Conservation (phyloP, 2,888 invertebrate genomes). For the Thumatha senex region DNA sequence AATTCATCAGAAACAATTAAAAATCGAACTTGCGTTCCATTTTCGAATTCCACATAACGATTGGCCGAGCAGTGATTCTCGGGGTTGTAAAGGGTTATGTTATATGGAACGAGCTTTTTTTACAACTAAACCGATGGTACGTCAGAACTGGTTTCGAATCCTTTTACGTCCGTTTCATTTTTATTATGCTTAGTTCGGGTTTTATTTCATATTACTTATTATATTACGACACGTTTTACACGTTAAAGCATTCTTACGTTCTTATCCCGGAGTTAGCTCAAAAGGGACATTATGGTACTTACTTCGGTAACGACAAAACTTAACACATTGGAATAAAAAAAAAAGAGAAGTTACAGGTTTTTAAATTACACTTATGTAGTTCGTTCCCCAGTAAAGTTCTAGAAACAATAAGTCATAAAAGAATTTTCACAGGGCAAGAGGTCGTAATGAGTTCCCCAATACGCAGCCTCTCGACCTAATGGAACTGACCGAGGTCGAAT, state of each 20-base stretch:
- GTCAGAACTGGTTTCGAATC: conserved; percentile 73
- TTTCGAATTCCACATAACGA: conserved; percentile 68
- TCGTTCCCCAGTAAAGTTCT: conserved; percentile 56
- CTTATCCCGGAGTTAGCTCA: conserved; percentile 20
- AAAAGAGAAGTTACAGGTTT: conserved; percentile 37
- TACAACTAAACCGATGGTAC: conserved; percentile 77
- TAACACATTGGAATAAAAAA: conserved; percentile 25
- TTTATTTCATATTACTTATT: conserved; percentile 73
- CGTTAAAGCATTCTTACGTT: conserved; percentile 32
- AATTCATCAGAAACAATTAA: conserved; percentile 74
- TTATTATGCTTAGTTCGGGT: conserved; percentile 71
- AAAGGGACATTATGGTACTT: conserved; percentile 25
- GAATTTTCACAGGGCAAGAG: conserved; percentile 64
- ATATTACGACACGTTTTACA: conserved; percentile 67
- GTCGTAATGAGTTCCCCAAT: conserved; percentile 74
- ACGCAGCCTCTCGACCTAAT: conserved; percentile 69
- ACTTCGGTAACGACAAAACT: conserved; percentile 27
- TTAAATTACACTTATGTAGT: conserved; percentile 48
- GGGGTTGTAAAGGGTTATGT: conserved; percentile 80
- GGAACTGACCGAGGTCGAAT: conserved; percentile 70
- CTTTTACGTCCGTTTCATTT: conserved; percentile 70
- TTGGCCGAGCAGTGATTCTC: conserved; percentile 75
- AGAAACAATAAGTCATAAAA: conserved; percentile 78
- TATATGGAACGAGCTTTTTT: conserved; percentile 80
- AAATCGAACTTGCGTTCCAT: conserved; percentile 74